phyloP scores from a whole-genome alignment of 2,797 vertebrate genomes.

The Oreochromis grahami region DNA sequence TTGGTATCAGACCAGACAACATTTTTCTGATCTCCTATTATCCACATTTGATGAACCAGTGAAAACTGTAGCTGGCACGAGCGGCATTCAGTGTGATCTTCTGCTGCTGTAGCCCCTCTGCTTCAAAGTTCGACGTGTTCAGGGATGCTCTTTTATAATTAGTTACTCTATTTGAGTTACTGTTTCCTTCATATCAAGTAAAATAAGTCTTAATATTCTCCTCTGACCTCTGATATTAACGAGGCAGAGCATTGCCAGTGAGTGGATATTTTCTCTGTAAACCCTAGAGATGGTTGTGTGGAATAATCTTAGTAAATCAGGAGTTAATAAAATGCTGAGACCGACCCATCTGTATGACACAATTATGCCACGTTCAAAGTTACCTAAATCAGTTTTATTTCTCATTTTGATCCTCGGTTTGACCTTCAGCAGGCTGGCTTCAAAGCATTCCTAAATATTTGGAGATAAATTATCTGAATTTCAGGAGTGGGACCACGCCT shows the following conservation, averaged over 20 bases:
- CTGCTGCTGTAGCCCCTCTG: not conserved
- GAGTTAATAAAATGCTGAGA: not conserved
- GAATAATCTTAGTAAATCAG: not conserved
- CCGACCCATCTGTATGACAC: not conserved
- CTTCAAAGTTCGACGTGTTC: not conserved
- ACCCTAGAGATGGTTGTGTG: not conserved
- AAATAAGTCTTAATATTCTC: not conserved
- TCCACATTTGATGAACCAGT: not conserved
- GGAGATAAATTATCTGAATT: too few species aligned
- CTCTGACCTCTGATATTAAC: not conserved
- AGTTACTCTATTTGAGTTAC: not conserved
- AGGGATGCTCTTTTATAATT: not conserved
- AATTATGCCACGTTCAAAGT: not conserved
- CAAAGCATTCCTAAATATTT: too few species aligned
- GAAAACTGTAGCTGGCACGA: not conserved
- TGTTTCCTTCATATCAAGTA: not conserved
- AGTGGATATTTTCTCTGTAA: not conserved
- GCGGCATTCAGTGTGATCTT: not conserved
- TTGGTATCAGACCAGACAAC: not conserved
- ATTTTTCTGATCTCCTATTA: not conserved
- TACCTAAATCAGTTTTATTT: too few species aligned
- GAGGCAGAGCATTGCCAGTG: not conserved
- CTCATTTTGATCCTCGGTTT: too few species aligned
- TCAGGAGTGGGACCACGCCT: too few species aligned
- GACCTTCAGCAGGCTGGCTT: too few species aligned